Base-by-base conservation (phyloP, 2,113 vertebrate genomes). In the Osmerus mordax region DNA sequence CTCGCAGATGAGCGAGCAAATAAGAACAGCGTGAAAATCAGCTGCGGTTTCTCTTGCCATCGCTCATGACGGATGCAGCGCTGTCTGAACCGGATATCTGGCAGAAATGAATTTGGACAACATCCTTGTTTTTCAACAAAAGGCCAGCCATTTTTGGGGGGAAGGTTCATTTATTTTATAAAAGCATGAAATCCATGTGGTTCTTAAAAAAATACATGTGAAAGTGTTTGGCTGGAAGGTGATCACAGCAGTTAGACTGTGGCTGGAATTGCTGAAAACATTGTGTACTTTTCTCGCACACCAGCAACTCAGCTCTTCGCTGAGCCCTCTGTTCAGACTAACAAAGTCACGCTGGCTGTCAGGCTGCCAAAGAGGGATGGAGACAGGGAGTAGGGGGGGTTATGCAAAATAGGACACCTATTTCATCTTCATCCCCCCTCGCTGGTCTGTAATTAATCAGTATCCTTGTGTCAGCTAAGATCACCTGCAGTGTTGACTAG, bases 1-100 rank as follows among this genome's bases (percentile, higher is more conserved):
- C 54, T 21, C 68, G 1, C 16, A 52, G 78, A 84, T 76, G 76
- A 76, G 74, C 61, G 73, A 83, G 80, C 55, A 76, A 67, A 32
- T 61, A 28, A 65, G 41, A 19, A 51, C 62, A 8, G 15, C 41
- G 2, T 16, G n/a, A 65, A 65, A 65, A 19, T 8, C 64, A 36
- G 32, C 32, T 36, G 16, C 25, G 28, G 28, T n/a, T 15, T 28
- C 61, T 32, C 3, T 32, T 63, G 28, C 29, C 59, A 61, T 23
- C 23, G 5, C 15, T 29, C 28, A 25, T 32, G 13, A 25, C 28
- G 21, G 23, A 14, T 62, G 32, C 18, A 6, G 4, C 25, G n/a
- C 60, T 16, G 13, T 15, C 25, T 29, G 12, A 15, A 62, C 60
- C 29, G 6, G 28, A 32, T 32, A 64, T 13, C 28, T 64, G 28